Evolutionary conservation across 2,888 invertebrate species (phyloP), one percentile per base, ranked within the genome.

Genomic region (Polydesmus complanatus): DNA sequence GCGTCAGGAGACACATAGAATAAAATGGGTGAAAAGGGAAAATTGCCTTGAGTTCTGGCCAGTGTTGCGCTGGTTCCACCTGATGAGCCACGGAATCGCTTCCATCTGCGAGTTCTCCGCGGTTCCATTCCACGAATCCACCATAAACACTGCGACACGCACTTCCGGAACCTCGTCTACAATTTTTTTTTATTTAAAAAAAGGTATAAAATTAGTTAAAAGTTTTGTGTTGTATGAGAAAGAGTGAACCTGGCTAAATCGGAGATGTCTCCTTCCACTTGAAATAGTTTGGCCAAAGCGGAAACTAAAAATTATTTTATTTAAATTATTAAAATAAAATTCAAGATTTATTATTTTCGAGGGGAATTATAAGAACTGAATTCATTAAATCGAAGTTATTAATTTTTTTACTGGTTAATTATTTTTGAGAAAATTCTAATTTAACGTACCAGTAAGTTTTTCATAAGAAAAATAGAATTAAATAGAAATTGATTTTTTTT

Each of bases 131-230:
- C 0, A 97, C 96, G 77, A 96, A 95, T 14, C 98, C 98, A 26
- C 95, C 95, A 68, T 83, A 83, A 23, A 95, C 78, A 74, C 96
- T 97, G 49, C 98, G 81, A 73, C 96, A 96, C 0, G 98, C 98
- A 70, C 94, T 95, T 21, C 98, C 98, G 53, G 96, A 97, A 8
- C 81, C 80, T 66, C 63, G 61, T 57, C 67, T 66, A 54, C 59
- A 63, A 14, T n/a, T n/a, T n/a, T n/a, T n/a, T n/a, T n/a, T n/a
- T n/a, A n/a, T n/a, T n/a, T n/a, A n/a, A 60, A 60, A 22, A 60
- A 27, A 56, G 52, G 21, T 14, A 25, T 25, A 37, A 53, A 60
- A 60, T 18, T n/a, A n/a, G n/a, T 23, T 25, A n/a, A 54, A n/a
- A 54, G 26, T 52, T 19, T 22, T 22, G n/a, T n/a, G n/a, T n/a